Percentiles rank a stretch among this genome's conserved stretches.
Conservation (phyloP, 1,140 invertebrate genomes). For the Ceratina calcarata region DNA sequence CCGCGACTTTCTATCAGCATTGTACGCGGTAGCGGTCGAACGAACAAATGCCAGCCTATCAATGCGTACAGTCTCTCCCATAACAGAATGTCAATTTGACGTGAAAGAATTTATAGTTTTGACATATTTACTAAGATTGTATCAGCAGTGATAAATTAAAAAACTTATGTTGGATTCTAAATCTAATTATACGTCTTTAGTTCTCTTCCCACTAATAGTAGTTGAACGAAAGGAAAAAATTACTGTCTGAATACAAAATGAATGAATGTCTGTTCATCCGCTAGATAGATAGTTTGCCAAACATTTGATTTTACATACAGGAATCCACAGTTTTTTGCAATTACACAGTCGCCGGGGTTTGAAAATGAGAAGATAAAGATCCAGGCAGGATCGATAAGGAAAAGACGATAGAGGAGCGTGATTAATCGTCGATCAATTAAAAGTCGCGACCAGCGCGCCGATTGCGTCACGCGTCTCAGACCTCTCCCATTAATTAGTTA, state of each 20-base stretch:
- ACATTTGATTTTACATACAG: too few relatives aligned
- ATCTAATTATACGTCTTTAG: too few relatives aligned
- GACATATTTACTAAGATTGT: too few relatives aligned
- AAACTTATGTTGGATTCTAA: too few relatives aligned
- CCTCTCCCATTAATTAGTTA: constrained; percentile 69
- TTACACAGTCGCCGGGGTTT: neutral
- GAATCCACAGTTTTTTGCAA: neutral
- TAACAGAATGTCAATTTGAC: constrained; percentile 17
- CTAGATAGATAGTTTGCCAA: too few relatives aligned
- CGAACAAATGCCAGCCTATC: neutral
- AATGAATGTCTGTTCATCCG: too few relatives aligned
- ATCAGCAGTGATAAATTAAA: too few relatives aligned
- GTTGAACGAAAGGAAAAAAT: too few relatives aligned
- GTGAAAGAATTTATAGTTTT: too few relatives aligned
- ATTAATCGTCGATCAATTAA: constrained; percentile 68
- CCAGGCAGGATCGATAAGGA: constrained; percentile 27
- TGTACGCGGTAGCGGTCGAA: neutral
- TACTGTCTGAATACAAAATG: too few relatives aligned
- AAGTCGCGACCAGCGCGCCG: constrained; percentile 32
- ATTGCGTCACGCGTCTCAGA: constrained; percentile 53
- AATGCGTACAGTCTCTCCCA: neutral
- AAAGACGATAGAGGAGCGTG: constrained; percentile 33
- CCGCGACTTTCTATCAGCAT: neutral
- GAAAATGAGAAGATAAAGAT: too few relatives aligned
- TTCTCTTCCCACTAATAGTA: too few relatives aligned